Evolutionary conservation across 1,140 invertebrate genomes (phyloP), one percentile per base, ranked within the genome.

Genomic region (Bombus consobrinus): DNA sequence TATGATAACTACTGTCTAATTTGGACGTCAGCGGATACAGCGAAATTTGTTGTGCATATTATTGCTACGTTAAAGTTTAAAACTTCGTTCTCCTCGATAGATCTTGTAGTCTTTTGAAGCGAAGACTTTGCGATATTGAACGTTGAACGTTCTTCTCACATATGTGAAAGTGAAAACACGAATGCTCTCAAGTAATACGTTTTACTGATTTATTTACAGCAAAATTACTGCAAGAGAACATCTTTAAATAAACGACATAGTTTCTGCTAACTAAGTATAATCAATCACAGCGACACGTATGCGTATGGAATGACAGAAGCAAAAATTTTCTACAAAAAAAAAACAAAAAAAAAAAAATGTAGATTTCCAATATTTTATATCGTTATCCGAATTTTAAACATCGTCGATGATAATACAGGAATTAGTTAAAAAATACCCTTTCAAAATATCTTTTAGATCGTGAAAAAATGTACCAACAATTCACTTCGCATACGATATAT

Each of bases 1-100:
- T 81, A 82, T 53, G 64, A 79, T 78, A 37, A 76, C 76, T 90
- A 88, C 53, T 37, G 59, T 85, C 83, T 91, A 90, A 72, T 83
- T 83, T 91, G 91, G 90, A 91, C 91, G 89, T 92, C 64, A 81
- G 53, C 69, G 77, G 79, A 82, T 92, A 91, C 92, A 92, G 92
- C 62, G 78, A 92, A 91, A 80, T 77, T 64, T 91, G 66, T 89
- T 88, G 88, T 92, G 90, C 82, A 92, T 77, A 37, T 93, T 92
- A 92, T 92, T 92, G 89, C 91, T 92, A 92, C 80, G 72, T 86
- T 90, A 86, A 64, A 78, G 39, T 83, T 87, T 64, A 39, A 64
- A 57, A 81, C 74, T 69, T 57, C 15, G 59, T 62, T 13, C 59
- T 25, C n/a, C 5, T 10, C 34, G 76, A 22, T 77, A 75, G 22